Evolutionary conservation across 2,113 vertebrate species (phyloP).

Genomic region (Mesitornis unicolor): DNA sequence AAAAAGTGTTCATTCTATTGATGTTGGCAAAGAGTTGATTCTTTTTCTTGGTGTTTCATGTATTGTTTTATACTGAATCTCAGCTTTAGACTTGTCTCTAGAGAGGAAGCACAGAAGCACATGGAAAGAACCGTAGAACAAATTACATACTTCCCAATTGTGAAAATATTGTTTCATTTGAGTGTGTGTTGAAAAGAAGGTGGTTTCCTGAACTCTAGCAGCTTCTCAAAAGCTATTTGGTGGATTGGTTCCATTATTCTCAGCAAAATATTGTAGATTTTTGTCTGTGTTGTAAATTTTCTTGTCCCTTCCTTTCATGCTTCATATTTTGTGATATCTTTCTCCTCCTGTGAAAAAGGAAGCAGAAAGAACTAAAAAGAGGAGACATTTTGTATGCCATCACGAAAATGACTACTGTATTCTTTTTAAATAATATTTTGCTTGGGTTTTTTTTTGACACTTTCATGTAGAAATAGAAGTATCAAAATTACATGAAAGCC

Average conservation of each 20-base stretch:
- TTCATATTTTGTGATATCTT: neutral
- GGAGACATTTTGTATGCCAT: neutral
- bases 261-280: neutral
- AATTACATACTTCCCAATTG: neutral
- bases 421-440: neutral
- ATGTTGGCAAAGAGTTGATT: neutral
- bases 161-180: neutral
- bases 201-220: neutral
- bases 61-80: neutral
- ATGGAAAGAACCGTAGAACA: neutral
- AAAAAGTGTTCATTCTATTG: neutral
- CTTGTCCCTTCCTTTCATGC: neutral
- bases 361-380: neutral
- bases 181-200: neutral
- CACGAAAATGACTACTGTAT: neutral
- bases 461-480: neutral
- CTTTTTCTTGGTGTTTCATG: neutral
- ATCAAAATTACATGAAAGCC: neutral
- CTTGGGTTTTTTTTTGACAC: neutral
- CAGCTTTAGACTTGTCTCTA: neutral
- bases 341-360: neutral
- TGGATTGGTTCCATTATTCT: neutral
- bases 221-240: neutral
- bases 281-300: neutral
- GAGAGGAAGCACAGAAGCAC: neutral